Conservation (phyloP, 1,140 invertebrate species). For the Heliconius himera region DNA sequence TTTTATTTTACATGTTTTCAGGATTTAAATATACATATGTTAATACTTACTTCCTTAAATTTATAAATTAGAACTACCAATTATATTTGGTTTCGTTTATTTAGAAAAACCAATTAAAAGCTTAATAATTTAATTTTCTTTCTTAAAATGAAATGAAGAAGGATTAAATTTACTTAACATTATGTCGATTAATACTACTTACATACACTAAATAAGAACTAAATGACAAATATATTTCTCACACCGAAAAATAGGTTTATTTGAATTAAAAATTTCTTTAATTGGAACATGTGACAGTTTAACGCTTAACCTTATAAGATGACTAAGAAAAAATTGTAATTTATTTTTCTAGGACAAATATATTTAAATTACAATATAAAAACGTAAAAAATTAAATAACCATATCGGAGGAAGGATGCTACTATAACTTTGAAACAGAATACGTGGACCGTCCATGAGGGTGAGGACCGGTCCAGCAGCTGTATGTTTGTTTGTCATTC, state of each 20-base stretch:
- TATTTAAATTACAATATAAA: no score
- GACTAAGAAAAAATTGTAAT: background rate
- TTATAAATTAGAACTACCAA: background rate
- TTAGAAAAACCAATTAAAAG: background rate
- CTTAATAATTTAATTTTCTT: background rate
- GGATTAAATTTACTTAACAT: background rate
- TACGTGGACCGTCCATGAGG: conserved; percentile 24
- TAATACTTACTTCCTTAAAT: background rate
- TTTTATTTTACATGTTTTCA: conserved; percentile 1
- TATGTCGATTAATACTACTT: background rate
- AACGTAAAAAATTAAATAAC: conserved; percentile 13
- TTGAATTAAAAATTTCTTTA: no score
- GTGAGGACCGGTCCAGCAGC: conserved; percentile 64
- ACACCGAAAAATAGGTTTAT: no score
- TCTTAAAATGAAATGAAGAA: background rate
- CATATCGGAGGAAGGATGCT: conserved; percentile 25
- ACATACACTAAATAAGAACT: background rate
- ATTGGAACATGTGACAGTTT: no score
- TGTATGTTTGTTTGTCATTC: conserved; percentile 56
- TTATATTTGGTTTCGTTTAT: no score
- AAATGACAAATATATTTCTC: background rate
- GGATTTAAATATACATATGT: background rate
- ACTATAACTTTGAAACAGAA: conserved; percentile 7
- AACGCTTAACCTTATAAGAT: no score
- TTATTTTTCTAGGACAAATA: no score